phyloP scores from a whole-genome alignment of 2,888 invertebrate species.

The Brenthis daphne region DNA sequence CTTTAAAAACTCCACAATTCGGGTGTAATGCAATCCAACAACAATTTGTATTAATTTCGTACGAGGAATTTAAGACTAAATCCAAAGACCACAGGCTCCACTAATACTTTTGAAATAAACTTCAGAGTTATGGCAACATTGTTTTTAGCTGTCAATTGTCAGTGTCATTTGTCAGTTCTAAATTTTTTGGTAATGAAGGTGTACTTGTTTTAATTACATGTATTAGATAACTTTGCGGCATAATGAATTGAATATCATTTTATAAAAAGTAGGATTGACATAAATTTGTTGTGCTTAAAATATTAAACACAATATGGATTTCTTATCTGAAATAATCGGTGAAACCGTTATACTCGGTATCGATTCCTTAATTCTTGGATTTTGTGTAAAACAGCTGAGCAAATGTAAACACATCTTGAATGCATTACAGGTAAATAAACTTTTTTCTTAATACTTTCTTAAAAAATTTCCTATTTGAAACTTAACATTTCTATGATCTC shows the following conservation, averaged over 20 bases:
- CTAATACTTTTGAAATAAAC: too few species aligned
- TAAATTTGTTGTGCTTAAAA: constrained; percentile 28
- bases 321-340: constrained; percentile 82
- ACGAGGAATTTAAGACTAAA: too few species aligned
- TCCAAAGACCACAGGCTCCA: too few species aligned
- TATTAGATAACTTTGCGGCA: constrained; percentile 21
- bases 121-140: too few species aligned
- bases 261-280: neutral
- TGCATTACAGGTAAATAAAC: constrained; percentile 84
- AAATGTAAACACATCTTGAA: constrained; percentile 87
- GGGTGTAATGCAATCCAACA: too few species aligned
- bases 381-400: constrained; percentile 88
- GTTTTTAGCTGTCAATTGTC: neutral
- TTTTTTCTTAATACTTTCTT: neutral
- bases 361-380: constrained; percentile 87
- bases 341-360: constrained; percentile 89
- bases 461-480: neutral
- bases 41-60: too few species aligned
- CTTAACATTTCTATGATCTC: neutral
- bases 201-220: neutral
- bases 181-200: constrained; percentile 11
- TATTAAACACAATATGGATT: constrained; percentile 83
- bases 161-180: neutral
- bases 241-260: constrained; percentile 15
- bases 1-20: too few species aligned